Conservation (phyloP, 1,140 invertebrate species). For the Latrodectus geometricus region DNA sequence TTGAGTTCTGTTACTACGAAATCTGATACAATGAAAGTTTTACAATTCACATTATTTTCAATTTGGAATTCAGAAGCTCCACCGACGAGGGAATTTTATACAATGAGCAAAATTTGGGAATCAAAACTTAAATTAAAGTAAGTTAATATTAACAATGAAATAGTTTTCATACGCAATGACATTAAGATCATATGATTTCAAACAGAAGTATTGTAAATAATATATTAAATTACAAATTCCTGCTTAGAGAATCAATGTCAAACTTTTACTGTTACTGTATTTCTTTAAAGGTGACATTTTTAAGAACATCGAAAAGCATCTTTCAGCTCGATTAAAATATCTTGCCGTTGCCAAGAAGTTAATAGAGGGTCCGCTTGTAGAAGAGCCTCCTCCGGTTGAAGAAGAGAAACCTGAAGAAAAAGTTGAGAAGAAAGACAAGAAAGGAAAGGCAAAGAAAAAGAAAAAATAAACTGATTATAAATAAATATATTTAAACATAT, state of each 20-base stretch:
- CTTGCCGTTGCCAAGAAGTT: not conserved
- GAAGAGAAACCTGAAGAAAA: not conserved
- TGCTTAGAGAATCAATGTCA: too few relatives aligned
- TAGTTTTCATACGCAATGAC: too few relatives aligned
- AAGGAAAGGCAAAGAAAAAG: slow-evolving; percentile 3
- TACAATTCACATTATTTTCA: too few relatives aligned
- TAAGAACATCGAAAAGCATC: slow-evolving; percentile 1
- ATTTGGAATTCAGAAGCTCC: too few relatives aligned
- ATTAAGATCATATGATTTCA: too few relatives aligned
- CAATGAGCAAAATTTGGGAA: too few relatives aligned
- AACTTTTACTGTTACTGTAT: not conserved
- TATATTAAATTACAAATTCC: too few relatives aligned
- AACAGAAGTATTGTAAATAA: too few relatives aligned
- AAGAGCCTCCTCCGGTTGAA: slow-evolving; percentile 8
- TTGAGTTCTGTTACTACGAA: too few relatives aligned
- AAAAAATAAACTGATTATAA: not conserved
- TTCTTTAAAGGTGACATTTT: not conserved
- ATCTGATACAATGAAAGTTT: too few relatives aligned
- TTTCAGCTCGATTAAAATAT: slow-evolving; percentile 1
- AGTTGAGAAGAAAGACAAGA: not conserved
- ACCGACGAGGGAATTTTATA: too few relatives aligned
- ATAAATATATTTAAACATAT: not conserved
- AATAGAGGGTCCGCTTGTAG: slow-evolving; percentile 5
- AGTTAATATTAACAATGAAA: not conserved
- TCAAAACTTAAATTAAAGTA: not conserved